Percentiles rank a stretch among this genome's conserved stretches.
Conservation (phyloP, 2,797 vertebrate genomes). For the Pseudochirops cupreus region DNA sequence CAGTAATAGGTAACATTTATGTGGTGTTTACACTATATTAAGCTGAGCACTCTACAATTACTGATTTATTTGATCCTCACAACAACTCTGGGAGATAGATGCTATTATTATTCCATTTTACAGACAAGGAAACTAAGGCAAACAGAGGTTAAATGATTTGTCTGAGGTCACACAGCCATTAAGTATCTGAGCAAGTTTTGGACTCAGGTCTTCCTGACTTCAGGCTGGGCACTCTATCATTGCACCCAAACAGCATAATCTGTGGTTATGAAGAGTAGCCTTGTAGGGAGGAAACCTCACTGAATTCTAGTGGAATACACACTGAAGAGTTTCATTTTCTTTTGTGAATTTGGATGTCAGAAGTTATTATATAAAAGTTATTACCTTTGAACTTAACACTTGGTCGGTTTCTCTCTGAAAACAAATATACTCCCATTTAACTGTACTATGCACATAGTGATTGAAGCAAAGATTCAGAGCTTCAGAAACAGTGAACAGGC, state of each 20-base stretch:
- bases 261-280: neutral
- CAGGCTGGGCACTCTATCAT: neutral
- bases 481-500: constrained; percentile 4
- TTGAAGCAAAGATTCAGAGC: constrained; percentile 56
- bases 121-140: neutral
- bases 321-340: neutral
- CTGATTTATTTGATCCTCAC: neutral
- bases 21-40: neutral
- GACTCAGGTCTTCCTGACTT: neutral
- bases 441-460: constrained; percentile 26
- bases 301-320: neutral
- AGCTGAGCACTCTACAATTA: neutral
- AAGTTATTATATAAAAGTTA: neutral
- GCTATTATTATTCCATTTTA: neutral
- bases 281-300: neutral
- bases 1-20: neutral
- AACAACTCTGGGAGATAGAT: neutral
- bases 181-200: neutral
- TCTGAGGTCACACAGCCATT: neutral
- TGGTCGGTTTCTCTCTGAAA: neutral
- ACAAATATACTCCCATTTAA: neutral
- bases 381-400: neutral
- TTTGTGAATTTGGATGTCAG: neutral
- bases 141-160: neutral
- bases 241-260: neutral